Evolutionary conservation across 2,113 vertebrate genomes (phyloP).

Genomic region (Butastur rufipennis): DNA sequence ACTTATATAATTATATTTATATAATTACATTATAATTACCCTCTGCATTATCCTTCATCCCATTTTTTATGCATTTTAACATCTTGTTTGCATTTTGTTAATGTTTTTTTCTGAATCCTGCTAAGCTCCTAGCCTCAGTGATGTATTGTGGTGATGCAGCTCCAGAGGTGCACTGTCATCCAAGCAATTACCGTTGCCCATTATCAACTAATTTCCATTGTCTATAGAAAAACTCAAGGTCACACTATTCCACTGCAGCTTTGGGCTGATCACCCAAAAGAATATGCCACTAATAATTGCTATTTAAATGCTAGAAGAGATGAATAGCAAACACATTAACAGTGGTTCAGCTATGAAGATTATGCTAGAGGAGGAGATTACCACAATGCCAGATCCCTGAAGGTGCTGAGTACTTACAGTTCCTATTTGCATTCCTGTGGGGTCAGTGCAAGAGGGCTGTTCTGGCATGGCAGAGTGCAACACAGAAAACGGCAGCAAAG

Average conservation of each 20-base stretch:
- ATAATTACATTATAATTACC: conserved; percentile 46
- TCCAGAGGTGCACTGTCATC: conserved; percentile 48
- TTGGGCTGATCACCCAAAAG: conserved; percentile 39
- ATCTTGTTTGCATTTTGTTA: conserved; percentile 26
- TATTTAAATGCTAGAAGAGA: conserved; percentile 2
- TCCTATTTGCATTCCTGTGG: not conserved
- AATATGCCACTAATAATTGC: not conserved
- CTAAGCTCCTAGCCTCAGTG: conserved; percentile 22
- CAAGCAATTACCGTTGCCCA: conserved; percentile 25
- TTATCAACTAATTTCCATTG: conserved; percentile 47
- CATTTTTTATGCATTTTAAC: conserved; percentile 17
- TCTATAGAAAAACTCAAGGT: conserved; percentile 39
- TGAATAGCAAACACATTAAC: not conserved
- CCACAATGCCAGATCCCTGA: not conserved
- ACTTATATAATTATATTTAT: conserved; percentile 28
- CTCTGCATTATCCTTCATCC: not conserved
- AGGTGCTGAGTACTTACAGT: not conserved
- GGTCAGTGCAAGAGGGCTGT: not conserved
- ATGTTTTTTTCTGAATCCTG: not conserved
- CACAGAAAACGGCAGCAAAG: not conserved
- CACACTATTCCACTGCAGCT: not conserved
- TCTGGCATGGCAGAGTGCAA: not conserved
- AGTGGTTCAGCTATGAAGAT: not conserved
- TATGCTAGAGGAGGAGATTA: not conserved
- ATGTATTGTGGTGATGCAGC: not conserved